phyloP scores from a whole-genome alignment of 2,888 invertebrate genomes.

The Stegana nigrithorax region DNA sequence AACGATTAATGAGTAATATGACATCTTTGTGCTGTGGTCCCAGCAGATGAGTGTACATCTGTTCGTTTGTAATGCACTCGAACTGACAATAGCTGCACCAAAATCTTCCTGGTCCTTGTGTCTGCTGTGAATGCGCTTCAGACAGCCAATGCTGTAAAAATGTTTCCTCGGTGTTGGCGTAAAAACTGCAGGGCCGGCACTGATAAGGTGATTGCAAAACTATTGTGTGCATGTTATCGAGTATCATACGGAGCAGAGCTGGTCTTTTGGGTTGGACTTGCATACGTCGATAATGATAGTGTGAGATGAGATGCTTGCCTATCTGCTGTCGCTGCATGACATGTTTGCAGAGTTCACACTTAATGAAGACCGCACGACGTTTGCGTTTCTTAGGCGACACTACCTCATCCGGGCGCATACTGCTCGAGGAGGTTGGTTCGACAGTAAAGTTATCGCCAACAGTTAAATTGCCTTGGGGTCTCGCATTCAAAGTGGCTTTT shows the following conservation, averaged over 20 bases:
- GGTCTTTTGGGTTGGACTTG: constrained; percentile 62
- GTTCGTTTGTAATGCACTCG: constrained; percentile 73
- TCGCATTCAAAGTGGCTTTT: constrained; percentile 69
- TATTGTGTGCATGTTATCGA: constrained; percentile 82
- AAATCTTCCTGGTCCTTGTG: constrained; percentile 73
- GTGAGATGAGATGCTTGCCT: constrained; percentile 88
- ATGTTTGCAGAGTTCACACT: constrained; percentile 80
- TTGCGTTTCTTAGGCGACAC: constrained; percentile 70
- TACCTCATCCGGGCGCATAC: not conserved
- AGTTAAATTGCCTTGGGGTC: too few relatives aligned
- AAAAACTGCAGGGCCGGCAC: constrained; percentile 86
- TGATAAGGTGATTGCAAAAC: constrained; percentile 87
- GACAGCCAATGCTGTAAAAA: constrained; percentile 83
- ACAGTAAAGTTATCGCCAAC: constrained; percentile 39
- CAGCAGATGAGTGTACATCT: constrained; percentile 78
- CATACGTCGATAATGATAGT: constrained; percentile 84
- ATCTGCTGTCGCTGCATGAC: constrained; percentile 77
- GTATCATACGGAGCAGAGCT: constrained; percentile 72
- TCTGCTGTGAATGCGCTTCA: constrained; percentile 70
- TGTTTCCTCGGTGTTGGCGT: constrained; percentile 79
- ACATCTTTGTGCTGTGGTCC: constrained; percentile 79
- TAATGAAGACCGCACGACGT: constrained; percentile 73
- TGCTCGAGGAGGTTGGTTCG: too few relatives aligned
- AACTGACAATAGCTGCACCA: constrained; percentile 83
- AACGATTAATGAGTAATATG: constrained; percentile 80